phyloP scores from a whole-genome alignment of 2,113 vertebrate genomes.

The Rhynchopsitta pachyrhyncha region DNA sequence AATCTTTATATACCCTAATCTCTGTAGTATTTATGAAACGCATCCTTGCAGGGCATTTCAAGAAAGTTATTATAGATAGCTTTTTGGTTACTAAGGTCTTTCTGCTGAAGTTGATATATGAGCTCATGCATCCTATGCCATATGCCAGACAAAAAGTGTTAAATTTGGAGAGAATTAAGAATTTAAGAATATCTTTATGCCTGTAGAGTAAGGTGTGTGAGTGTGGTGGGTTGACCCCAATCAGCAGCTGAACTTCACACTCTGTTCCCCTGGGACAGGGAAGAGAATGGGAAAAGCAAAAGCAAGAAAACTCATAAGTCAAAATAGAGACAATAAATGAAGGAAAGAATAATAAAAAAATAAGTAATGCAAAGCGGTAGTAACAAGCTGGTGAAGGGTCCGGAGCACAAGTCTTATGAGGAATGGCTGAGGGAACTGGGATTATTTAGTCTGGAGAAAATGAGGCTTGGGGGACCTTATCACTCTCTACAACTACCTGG shows the following conservation, averaged over 20 bases:
- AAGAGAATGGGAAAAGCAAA: neutral
- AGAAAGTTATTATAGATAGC: neutral
- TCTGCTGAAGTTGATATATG: neutral
- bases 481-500: neutral
- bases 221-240: neutral
- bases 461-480: neutral
- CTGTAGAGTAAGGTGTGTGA: neutral
- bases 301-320: neutral
- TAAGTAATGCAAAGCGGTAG: neutral
- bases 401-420: neutral
- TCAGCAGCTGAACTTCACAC: neutral
- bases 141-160: neutral
- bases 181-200: fast-evolving
- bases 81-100: neutral
- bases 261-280: fast-evolving
- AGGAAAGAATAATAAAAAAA: neutral
- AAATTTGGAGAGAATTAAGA: neutral
- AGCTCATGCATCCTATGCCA: neutral
- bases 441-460: neutral
- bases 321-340: neutral
- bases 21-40: neutral
- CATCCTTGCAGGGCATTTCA: neutral
- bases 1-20: neutral
- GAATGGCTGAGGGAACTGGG: neutral
- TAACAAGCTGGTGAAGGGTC: neutral